Evolutionary conservation across 1,140 invertebrate species (phyloP), one percentile per base, ranked within the genome.

Genomic region (Campoletis sonorensis): DNA sequence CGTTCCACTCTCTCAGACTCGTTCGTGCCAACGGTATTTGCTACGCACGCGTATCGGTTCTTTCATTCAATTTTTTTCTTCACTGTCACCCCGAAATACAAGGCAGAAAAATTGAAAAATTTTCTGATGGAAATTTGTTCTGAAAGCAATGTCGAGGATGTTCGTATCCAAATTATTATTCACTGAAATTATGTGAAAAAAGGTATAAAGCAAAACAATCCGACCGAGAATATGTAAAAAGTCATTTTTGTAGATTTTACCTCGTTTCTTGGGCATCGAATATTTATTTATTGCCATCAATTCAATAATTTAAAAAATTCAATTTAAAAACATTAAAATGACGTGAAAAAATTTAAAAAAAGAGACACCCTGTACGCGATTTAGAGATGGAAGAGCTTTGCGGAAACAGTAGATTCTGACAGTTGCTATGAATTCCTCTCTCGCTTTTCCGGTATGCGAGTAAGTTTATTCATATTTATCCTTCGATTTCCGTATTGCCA

Each of bases 401-500:
- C 54, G 23, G 49, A 77, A 11, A 64, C 21, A 64, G 61, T 26
- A 49, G 23, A 75, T 18, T 67, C 76, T 78, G 76, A 78, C 76
- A 64, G 76, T 78, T 78, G 30, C 18, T 78, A 67, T n/a, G 76
- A 64, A 78, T 78, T 78, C 58, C 61, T 78, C 61, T 77, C 73
- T 64, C n/a, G n/a, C n/a, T 78, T 78, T 64, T 78, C 61, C 76
- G 76, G 58, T 64, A 64, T 67, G 33, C 75, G 75, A 27, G 10
- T 45, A 64, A 78, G 76, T 61, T 70, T 78, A 64, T 78, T 78
- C 61, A 78, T 78, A 77, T 77, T 77, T 61, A 77, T 70, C n/a
- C 27, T 30, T 33, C 30, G 67, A 70, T 70, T 70, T 70, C 67
- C 27, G 67, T 70, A 70, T 37, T 70, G 67, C 67, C 86, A 87